Percentiles rank a stretch among this genome's conserved stretches.
phyloP scores from a whole-genome alignment of 2,113 vertebrate species.

The Pachycephala philippinensis region DNA sequence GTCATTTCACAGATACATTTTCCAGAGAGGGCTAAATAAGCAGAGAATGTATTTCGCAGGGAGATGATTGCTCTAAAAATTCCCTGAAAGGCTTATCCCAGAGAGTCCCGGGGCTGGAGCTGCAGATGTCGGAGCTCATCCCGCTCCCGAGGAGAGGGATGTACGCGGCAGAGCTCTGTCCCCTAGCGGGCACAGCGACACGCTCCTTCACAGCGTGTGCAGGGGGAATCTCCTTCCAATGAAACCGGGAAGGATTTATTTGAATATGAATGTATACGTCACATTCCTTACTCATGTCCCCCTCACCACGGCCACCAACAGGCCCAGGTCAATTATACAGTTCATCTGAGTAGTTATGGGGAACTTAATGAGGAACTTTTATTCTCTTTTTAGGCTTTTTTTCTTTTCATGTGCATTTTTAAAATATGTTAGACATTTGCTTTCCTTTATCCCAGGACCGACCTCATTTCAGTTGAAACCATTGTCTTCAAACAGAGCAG shows the following conservation, averaged over 20 bases:
- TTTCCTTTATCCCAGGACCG: not conserved
- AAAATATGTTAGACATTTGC: not conserved
- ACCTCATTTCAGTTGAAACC: not conserved
- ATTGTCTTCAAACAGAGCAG: not conserved
- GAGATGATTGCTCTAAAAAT: not conserved
- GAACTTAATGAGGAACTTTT: not conserved
- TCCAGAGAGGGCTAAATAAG: not conserved
- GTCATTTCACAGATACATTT: not conserved
- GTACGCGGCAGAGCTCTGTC: not conserved
- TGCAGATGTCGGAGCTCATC: not conserved
- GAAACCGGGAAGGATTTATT: not conserved
- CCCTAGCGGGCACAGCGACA: slow-evolving; percentile 3
- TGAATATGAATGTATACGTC: not conserved
- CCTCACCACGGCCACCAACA: not conserved
- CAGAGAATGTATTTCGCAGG: not conserved
- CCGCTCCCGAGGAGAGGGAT: not conserved
- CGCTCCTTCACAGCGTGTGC: not conserved
- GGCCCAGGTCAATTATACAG: not conserved
- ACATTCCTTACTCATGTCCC: not conserved
- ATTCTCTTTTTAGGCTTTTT: not conserved
- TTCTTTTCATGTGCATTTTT: not conserved
- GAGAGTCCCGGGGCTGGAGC: not conserved
- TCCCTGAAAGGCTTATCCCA: not conserved
- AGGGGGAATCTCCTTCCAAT: not conserved
- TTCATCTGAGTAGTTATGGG: not conserved